Evolutionary conservation across 2,888 invertebrate genomes (phyloP), one percentile per base, ranked within the genome.

Genomic region (Epicampocera succincta): DNA sequence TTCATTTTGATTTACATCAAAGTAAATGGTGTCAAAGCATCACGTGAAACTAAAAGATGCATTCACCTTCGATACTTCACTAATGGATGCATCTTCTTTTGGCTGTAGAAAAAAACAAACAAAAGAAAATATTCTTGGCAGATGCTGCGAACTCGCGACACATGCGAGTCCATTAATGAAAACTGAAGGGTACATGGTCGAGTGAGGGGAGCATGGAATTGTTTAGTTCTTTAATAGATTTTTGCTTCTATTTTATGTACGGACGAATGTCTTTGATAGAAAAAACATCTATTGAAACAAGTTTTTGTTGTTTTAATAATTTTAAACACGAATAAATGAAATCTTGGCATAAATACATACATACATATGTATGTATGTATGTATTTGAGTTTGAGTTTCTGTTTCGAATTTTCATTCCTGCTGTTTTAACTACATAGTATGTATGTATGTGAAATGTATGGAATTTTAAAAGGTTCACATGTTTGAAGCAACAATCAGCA

Each of bases 391-490:
- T 63, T 73, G 44, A n/a, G 77, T 40, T 38, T 44, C 56, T 69
- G 69, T 38, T 60, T 48, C 8, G 5, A 6, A 0, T 46, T 25
- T 42, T 58, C 19, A 42, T 61, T 11, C 56, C 19, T 29, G 40
- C 48, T 69, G 54, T 63, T 63, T 40, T 77, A 56, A 42, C 69
- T 80, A 85, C 84, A 81, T 46, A 85, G 86, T 86, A 86, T 87
- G 85, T 85, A 80, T 85, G 87, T n/a, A 85, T 84, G 82, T 46
- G 85, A 87, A 86, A 86, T 87, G 85, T 85, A 80, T 85, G 87
- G 88, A 87, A 88, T 89, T 87, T 88, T 88, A 88, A 88, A 88
- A 88, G 89, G 88, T 88, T 89, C 88, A 84, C 73, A 81, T 84
- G 80, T 83, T 80, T 69, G 83, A 79, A 79, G 74, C 68, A 72